Evolutionary conservation across 2,797 vertebrate genomes (phyloP).

Genomic region (Melanotaenia parkinsoni): DNA sequence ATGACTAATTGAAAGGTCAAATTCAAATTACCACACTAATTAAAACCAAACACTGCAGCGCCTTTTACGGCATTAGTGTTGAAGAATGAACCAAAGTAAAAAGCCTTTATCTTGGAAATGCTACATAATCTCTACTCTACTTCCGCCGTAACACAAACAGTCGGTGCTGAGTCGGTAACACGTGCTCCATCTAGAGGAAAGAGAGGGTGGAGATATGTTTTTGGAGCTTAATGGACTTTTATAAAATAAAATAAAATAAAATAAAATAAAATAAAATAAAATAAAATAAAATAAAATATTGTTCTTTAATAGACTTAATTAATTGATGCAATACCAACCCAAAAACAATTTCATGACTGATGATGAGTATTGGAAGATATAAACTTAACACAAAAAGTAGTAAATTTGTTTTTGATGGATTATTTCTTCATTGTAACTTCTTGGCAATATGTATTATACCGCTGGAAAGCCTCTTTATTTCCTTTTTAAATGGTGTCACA

Average conservation of each 20-base stretch:
- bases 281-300: not conserved
- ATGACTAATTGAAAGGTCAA: not conserved
- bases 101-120: constrained; percentile 41
- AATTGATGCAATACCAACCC: not conserved
- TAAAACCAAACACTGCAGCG: not conserved
- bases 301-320: not conserved
- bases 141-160: constrained; percentile 1
- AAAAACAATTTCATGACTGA: not conserved
- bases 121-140: not conserved
- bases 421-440: too few species aligned
- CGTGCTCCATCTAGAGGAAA: constrained; percentile 53
- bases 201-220: not conserved
- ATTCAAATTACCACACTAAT: not conserved
- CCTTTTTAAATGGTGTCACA: too few species aligned
- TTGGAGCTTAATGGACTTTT: not conserved
- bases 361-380: too few species aligned
- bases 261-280: not conserved
- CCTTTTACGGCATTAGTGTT: not conserved
- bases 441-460: too few species aligned
- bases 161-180: not conserved
- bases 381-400: too few species aligned
- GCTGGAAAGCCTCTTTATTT: too few species aligned
- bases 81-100: not conserved
- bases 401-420: too few species aligned
- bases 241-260: not conserved